Evolutionary conservation across 1,140 invertebrate species (phyloP), one percentile per base, ranked within the genome.

Genomic region (Drosophila auraria): DNA sequence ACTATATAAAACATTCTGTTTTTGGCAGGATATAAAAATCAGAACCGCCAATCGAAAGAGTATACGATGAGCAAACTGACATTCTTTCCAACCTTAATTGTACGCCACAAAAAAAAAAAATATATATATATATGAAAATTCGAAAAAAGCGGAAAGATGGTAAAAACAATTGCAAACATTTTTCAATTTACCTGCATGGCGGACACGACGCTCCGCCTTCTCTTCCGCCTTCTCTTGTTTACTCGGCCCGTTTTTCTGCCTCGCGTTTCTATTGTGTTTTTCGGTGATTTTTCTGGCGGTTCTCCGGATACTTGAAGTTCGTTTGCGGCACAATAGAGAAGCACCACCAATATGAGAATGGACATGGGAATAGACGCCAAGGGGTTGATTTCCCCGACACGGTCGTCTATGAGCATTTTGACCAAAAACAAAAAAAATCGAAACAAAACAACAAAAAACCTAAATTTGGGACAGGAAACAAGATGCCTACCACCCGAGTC

Each of bases 131-230:
- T n/a, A n/a, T n/a, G 7, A 27, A 27, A 27, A 6, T 27, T 27
- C 3, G 11, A 45, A 73, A 72, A 73, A 53, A 47, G 17, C 6
- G 9, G 11, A 53, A 25, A 44, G 6, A 50, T 53, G 47, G 40
- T 23, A 66, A 76, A 81, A 81, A 74, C 75, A 82, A 86, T 86
- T 79, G 82, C 56, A 87, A 73, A 87, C 77, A 83, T 73, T 89
- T 87, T 89, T 87, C 84, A 87, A 87, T 87, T 87, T 87, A 87
- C 83, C 83, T 89, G 84, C 65, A 69, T 50, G 64, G 53, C 45
- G 12, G 44, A 40, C 17, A 62, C 42, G 45, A 1, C 9, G 36
- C 36, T 40, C 4, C 14, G 23, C 2, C n/a, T 11, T 4, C 17
- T 7, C 30, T 50, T 27, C 33, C 47, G 12, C 5, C 40, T 40